phyloP scores from a whole-genome alignment of 2,797 vertebrate genomes.

The Lycodopsis pacificus region DNA sequence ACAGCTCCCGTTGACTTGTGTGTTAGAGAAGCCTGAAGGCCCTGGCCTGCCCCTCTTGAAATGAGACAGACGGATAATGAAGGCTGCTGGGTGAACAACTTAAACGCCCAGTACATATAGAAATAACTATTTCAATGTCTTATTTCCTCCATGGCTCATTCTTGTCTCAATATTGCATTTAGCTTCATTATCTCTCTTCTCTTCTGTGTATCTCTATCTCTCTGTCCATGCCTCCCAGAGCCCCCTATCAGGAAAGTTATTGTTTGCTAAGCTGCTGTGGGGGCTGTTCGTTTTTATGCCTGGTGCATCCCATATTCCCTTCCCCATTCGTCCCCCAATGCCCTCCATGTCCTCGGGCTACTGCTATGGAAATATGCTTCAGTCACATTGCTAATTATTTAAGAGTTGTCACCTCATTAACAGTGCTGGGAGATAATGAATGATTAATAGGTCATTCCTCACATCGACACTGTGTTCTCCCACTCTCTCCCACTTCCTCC shows the following conservation, averaged over 20 bases:
- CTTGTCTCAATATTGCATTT: slow-evolving; percentile 47
- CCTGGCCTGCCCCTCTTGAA: slow-evolving; percentile 69
- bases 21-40: slow-evolving; percentile 72
- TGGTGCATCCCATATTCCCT: slow-evolving; percentile 72
- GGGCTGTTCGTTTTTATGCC: slow-evolving; percentile 62
- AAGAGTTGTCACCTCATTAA: slow-evolving; percentile 87
- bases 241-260: slow-evolving; percentile 68
- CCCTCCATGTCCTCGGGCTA: slow-evolving; percentile 77
- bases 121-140: slow-evolving; percentile 66
- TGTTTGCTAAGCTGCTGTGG: slow-evolving; percentile 76
- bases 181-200: slow-evolving; percentile 55
- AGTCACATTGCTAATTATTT: slow-evolving; percentile 86
- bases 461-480: slow-evolving; percentile 61
- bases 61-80: slow-evolving; percentile 71
- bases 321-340: slow-evolving; percentile 70
- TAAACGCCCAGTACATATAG: slow-evolving; percentile 71
- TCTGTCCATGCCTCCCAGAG: slow-evolving; percentile 60
- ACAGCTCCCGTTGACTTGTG: slow-evolving; percentile 75
- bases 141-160: slow-evolving; percentile 59
- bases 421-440: slow-evolving; percentile 84
- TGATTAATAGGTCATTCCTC: slow-evolving; percentile 86
- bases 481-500: slow-evolving; percentile 57
- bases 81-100: slow-evolving; percentile 71
- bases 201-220: slow-evolving; percentile 36
- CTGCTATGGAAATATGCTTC: slow-evolving; percentile 82